Conservation (phyloP, 2,797 vertebrate genomes). For the Rhadinocentrus ornatus region DNA sequence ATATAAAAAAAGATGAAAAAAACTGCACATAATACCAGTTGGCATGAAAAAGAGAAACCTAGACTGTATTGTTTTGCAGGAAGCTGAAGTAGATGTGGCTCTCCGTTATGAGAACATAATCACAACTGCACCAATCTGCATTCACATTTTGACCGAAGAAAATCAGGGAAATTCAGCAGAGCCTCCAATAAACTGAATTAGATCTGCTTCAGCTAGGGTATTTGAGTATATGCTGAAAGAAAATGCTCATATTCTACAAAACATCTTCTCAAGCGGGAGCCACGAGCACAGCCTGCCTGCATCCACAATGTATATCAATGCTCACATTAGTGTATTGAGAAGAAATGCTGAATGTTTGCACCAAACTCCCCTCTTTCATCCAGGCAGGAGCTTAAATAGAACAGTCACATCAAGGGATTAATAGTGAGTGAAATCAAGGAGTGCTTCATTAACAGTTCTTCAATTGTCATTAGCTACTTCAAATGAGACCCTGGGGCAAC, state of each 20-base stretch:
- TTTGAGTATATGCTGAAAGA: slow-evolving; percentile 11
- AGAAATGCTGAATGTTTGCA: slow-evolving; percentile 22
- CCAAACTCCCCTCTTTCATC: slow-evolving; percentile 18
- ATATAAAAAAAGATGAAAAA: slow-evolving; percentile 41
- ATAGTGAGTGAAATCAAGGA: slow-evolving; percentile 62
- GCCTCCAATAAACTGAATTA: slow-evolving; percentile 25
- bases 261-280: slow-evolving; percentile 16
- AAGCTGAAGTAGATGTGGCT: slow-evolving; percentile 3
- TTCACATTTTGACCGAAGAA: slow-evolving; percentile 39
- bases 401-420: slow-evolving; percentile 51
- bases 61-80: slow-evolving; percentile 31
- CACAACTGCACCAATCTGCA: slow-evolving; percentile 12
- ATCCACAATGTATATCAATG: slow-evolving; percentile 11
- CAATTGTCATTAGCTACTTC: slow-evolving; percentile 51
- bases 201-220: slow-evolving; percentile 7
- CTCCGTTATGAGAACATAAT: slow-evolving; percentile 28
- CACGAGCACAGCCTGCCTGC: slow-evolving; percentile 27
- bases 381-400: slow-evolving; percentile 44
- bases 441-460: slow-evolving; percentile 55
- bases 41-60: slow-evolving; percentile 1
- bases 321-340: not conserved
- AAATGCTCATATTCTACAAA: slow-evolving; percentile 3
- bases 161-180: slow-evolving; percentile 20
- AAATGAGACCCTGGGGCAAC: slow-evolving; percentile 22
- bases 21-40: slow-evolving; percentile 34